These are phyloP conservation scores for Capromys pilorides DNA, from an alignment of 2,797 vertebrate genomes.

Conservation along the genomic window DNA sequence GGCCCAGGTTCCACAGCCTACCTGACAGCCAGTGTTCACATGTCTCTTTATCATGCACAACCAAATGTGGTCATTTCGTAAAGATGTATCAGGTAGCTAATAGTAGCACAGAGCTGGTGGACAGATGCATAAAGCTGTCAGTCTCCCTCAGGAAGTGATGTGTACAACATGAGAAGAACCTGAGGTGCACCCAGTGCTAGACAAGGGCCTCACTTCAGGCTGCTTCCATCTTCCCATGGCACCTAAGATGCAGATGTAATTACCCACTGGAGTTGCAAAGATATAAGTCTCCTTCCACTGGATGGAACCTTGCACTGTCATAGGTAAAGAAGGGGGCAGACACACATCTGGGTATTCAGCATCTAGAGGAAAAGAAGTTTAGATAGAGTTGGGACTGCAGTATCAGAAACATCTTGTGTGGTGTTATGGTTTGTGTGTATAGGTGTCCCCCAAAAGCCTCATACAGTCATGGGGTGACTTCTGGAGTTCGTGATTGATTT, in stretches of 20 bases:
- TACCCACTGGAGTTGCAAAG: neutral
- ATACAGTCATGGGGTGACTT: too few species aligned
- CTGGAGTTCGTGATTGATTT: too few species aligned
- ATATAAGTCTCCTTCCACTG: rapidly evolving
- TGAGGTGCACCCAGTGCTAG: rapidly evolving
- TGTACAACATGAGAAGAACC: neutral
- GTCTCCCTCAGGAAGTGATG: neutral
- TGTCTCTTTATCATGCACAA: neutral
- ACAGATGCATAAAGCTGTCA: rapidly evolving
- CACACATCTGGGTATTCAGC: rapidly evolving
- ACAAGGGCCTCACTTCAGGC: too few species aligned
- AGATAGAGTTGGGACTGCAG: neutral
- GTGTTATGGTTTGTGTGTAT: too few species aligned
- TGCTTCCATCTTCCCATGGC: neutral
- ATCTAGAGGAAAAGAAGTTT: neutral
- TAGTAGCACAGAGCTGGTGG: neutral
- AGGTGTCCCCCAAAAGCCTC: too few species aligned
- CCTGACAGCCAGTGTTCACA: neutral
- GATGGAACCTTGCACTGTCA: rapidly evolving
- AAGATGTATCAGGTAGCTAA: neutral
- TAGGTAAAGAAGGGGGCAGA: neutral
- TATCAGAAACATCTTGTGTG: neutral
- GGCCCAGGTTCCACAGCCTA: neutral
- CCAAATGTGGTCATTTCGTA: neutral
- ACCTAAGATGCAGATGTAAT: too few species aligned